Conservation (phyloP, 1,140 invertebrate genomes). For the Andrena cerasifolii region DNA sequence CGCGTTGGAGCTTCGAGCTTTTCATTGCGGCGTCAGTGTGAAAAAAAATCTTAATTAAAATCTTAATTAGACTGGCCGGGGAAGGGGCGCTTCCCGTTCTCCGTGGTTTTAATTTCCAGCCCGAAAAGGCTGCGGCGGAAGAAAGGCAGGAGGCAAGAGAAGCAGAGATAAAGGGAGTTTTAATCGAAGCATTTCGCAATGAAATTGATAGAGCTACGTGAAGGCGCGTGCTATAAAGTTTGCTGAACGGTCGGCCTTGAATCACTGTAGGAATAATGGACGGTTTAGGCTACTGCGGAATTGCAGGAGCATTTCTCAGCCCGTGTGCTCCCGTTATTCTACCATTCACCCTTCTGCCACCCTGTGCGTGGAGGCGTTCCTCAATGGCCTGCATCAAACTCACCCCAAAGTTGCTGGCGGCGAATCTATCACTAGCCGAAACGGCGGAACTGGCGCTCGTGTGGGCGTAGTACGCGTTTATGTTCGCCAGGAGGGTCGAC, state of each 20-base stretch:
- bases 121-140: neutral
- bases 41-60: constrained; percentile 64
- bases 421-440: constrained; percentile 99
- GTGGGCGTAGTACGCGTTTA: constrained; percentile 99
- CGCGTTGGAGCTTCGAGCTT: too few relatives aligned
- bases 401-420: constrained; percentile 99
- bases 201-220: constrained; percentile 41
- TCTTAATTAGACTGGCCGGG: constrained; percentile 50
- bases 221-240: constrained; percentile 4
- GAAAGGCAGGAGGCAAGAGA: neutral
- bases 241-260: neutral
- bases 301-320: constrained; percentile 70
- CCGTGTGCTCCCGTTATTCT: constrained; percentile 11
- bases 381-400: constrained; percentile 72
- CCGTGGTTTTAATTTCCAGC: constrained; percentile 2
- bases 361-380: neutral
- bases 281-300: constrained; percentile 68
- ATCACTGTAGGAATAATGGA: constrained; percentile 69
- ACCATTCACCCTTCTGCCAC: neutral
- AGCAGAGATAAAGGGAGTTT: neutral
- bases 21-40: neutral
- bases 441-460: constrained; percentile 99
- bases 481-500: constrained; percentile 99
- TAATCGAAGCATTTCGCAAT: constrained; percentile 23
- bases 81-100: neutral